These are phyloP conservation scores for Plusia festucae DNA, from an alignment of 2,888 invertebrate species.

Conservation along the genomic window DNA sequence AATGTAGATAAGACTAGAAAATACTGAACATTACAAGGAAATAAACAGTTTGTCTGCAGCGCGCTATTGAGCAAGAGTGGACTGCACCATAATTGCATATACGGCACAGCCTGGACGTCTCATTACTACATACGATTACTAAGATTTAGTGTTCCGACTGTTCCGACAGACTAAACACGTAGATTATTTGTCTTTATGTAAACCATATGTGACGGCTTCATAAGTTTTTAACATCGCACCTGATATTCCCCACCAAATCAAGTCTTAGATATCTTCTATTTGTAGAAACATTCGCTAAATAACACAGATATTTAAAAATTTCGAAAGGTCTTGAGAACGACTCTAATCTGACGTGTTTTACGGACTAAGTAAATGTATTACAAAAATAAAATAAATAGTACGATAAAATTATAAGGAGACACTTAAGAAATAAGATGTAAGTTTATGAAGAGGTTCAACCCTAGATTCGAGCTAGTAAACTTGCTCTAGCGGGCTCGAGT, in stretches of 20 bases:
- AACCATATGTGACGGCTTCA: constrained; percentile 47
- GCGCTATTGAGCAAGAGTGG: constrained; percentile 42
- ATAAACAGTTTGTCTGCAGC: constrained; percentile 53
- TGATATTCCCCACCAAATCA: too few species aligned
- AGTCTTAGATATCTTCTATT: too few species aligned
- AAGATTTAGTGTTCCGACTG: constrained; percentile 54
- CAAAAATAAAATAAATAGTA: not conserved
- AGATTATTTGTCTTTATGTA: constrained; percentile 54
- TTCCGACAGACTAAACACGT: constrained; percentile 43
- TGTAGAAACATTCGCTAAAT: too few species aligned
- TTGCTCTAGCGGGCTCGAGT: constrained; percentile 49
- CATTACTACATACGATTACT: constrained; percentile 62
- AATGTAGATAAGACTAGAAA: constrained; percentile 17
- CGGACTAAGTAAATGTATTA: too few species aligned
- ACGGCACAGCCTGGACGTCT: constrained; percentile 54
- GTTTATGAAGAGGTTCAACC: constrained; percentile 47
- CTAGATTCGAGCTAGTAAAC: constrained; percentile 56
- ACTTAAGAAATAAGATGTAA: constrained; percentile 10
- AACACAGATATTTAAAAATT: too few species aligned
- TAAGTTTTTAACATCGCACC: not conserved
- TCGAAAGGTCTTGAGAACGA: too few species aligned
- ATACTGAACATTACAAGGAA: constrained; percentile 41
- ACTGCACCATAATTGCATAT: constrained; percentile 62
- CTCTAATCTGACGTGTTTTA: too few species aligned
- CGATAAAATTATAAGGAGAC: constrained; percentile 8